Percentiles rank a stretch among this genome's conserved stretches.
Evolutionary conservation across 2,797 vertebrate genomes (phyloP).

Genomic region (Myotis pilosus): DNA sequence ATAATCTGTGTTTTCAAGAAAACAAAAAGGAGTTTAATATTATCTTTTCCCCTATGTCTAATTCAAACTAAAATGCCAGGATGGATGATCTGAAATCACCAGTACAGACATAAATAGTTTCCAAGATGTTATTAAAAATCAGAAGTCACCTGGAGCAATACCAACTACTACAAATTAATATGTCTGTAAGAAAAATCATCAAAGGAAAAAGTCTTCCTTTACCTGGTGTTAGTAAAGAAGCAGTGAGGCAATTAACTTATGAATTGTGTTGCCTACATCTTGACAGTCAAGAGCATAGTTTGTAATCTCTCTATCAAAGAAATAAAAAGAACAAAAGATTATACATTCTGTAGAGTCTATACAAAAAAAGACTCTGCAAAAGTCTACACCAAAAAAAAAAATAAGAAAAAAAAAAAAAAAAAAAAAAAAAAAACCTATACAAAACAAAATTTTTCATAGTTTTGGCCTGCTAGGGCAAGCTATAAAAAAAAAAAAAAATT

Average conservation of each 20-base stretch:
- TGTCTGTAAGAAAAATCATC: background rate
- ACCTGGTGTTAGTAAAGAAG: background rate
- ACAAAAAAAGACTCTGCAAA: background rate
- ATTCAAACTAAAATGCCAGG: background rate
- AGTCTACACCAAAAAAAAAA: background rate
- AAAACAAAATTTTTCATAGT: background rate
- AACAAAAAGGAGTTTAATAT: background rate
- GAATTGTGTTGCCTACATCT: constrained; percentile 33
- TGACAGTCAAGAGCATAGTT: background rate
- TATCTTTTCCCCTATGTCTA: background rate
- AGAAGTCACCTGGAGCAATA: background rate
- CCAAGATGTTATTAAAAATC: background rate
- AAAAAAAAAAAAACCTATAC: background rate
- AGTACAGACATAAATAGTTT: background rate
- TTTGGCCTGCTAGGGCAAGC: constrained; percentile 45
- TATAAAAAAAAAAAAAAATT: constrained; percentile 14
- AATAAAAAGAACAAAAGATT: constrained; percentile 35
- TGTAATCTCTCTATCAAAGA: constrained; percentile 6
- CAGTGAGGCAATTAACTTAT: background rate
- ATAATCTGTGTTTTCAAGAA: constrained; percentile 76
- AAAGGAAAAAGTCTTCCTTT: background rate
- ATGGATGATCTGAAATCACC: background rate
- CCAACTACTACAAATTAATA: constrained; percentile 14
- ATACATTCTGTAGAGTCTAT: background rate
- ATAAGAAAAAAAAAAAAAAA: background rate